These are phyloP conservation scores for Diorhabda carinulata DNA, from an alignment of 1,140 invertebrate species.

Conservation along the genomic window DNA sequence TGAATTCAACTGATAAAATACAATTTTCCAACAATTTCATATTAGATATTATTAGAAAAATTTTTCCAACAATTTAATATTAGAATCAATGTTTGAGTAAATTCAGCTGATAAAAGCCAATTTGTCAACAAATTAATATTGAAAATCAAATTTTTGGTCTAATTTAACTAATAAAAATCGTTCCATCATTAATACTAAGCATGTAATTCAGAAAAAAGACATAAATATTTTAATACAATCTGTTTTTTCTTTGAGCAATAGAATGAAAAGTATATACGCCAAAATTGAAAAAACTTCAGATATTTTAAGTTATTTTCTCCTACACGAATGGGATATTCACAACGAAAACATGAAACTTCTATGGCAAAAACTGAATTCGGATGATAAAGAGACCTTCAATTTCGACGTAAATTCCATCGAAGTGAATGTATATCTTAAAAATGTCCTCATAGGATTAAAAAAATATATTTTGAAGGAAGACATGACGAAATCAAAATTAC, in stretches of 20 bases:
- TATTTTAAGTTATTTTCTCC: slow-evolving; percentile 28
- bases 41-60: no score
- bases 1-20: no score
- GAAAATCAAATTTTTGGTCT: no score
- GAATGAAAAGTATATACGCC: slow-evolving; percentile 28
- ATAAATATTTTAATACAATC: no score
- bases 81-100: no score
- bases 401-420: slow-evolving; percentile 27
- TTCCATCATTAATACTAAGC: no score
- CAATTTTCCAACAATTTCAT: no score
- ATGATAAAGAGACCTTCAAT: slow-evolving; percentile 24
- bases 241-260: background rate
- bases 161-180: no score
- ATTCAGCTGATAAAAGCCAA: no score
- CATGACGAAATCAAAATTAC: slow-evolving; percentile 25
- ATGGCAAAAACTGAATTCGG: slow-evolving; percentile 21
- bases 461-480: slow-evolving; percentile 31
- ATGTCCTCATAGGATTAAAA: slow-evolving; percentile 26
- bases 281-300: slow-evolving; percentile 26
- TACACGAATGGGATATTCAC: slow-evolving; percentile 28
- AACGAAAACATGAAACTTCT: slow-evolving; percentile 25
- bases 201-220: no score
- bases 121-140: no score
- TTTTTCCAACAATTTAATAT: no score
- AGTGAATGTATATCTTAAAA: slow-evolving; percentile 21